phyloP scores from a whole-genome alignment of 2,797 vertebrate genomes.

The Myripristis murdjan region DNA sequence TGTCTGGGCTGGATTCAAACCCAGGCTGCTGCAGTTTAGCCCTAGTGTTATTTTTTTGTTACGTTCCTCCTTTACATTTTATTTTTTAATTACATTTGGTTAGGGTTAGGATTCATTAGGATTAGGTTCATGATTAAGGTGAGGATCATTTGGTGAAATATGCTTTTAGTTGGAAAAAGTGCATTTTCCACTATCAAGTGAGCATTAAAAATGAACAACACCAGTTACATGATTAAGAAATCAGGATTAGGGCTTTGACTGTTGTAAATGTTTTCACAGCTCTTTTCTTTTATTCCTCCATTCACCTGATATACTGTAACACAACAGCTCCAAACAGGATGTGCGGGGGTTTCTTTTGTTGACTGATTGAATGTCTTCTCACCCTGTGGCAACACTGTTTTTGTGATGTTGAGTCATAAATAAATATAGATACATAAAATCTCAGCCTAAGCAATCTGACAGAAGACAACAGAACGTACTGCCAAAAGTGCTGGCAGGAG shows the following conservation, averaged over 20 bases:
- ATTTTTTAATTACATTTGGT: no score
- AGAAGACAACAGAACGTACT: not conserved
- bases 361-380: constrained; percentile 4
- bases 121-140: no score
- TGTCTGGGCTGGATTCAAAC: no score
- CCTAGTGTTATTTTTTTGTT: no score
- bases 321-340: constrained; percentile 19
- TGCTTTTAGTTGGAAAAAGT: not conserved
- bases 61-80: no score
- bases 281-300: not conserved
- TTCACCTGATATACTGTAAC: constrained; percentile 6
- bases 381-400: constrained; percentile 2
- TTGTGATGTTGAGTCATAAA: constrained; percentile 29
- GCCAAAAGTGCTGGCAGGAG: not conserved
- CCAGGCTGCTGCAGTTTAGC: no score
- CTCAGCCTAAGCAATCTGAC: constrained; percentile 3
- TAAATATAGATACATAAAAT: constrained; percentile 1
- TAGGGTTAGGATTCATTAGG: no score
- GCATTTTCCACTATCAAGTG: not conserved
- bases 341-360: constrained; percentile 19
- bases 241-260: not conserved
- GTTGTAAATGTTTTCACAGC: not conserved
- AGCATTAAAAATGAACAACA: not conserved
- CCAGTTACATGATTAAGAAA: not conserved
- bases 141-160: no score